Conservation (phyloP, 2,888 invertebrate species). For the Sinelater perroti region DNA sequence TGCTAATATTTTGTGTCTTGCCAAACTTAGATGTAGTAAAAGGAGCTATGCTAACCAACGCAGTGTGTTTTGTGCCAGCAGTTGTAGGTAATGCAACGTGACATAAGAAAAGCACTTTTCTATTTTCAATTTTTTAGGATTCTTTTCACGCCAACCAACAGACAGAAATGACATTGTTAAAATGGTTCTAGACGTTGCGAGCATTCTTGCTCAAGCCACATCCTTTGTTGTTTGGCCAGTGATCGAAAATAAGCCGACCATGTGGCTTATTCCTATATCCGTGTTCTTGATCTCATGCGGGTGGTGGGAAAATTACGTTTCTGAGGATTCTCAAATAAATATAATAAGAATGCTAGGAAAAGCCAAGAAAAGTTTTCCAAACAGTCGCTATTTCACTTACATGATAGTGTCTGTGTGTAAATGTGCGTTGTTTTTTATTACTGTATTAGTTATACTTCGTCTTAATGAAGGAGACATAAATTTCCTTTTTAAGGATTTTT, state of each 20-base stretch:
- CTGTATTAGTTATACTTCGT: slow-evolving; percentile 66
- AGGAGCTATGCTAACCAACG: slow-evolving; percentile 85
- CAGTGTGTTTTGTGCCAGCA: slow-evolving; percentile 80
- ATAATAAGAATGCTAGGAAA: slow-evolving; percentile 58
- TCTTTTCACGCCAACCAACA: slow-evolving; percentile 69
- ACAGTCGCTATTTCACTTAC: slow-evolving; percentile 75
- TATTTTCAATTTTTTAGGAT: slow-evolving; percentile 63
- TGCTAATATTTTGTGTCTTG: slow-evolving; percentile 78
- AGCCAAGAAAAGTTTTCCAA: slow-evolving; percentile 51
- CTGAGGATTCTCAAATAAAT: slow-evolving; percentile 54
- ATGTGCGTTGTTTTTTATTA: slow-evolving; percentile 73
- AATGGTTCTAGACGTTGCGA: slow-evolving; percentile 66
- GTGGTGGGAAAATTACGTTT: slow-evolving; percentile 87
- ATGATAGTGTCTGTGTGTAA: slow-evolving; percentile 79
- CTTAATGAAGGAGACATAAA: slow-evolving; percentile 60
- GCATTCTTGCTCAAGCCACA: slow-evolving; percentile 71
- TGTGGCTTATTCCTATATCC: slow-evolving; percentile 73
- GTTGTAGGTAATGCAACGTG: slow-evolving; percentile 68
- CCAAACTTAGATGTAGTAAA: slow-evolving; percentile 84
- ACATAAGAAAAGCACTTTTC: neutral
- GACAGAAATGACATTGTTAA: slow-evolving; percentile 12
- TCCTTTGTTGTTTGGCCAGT: slow-evolving; percentile 77
- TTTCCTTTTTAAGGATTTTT: slow-evolving; percentile 63
- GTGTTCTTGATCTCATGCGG: slow-evolving; percentile 75
- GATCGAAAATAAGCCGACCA: slow-evolving; percentile 60